These are phyloP conservation scores for Grallaria varia DNA, from an alignment of 2,113 vertebrate genomes.

Conservation along the genomic window DNA sequence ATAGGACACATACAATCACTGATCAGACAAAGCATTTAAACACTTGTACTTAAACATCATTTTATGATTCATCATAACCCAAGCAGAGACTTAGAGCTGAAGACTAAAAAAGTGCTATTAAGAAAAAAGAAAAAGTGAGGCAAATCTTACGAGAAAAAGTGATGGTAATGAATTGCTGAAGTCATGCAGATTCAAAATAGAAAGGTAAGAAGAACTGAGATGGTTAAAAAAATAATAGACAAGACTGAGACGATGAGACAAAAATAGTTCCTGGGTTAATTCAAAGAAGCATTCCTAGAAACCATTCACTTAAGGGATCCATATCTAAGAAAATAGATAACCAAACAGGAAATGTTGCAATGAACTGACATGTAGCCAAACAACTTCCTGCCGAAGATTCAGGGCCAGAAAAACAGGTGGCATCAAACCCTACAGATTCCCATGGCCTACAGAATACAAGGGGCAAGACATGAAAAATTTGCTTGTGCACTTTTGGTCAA, in stretches of 20 bases:
- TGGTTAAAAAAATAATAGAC: neutral
- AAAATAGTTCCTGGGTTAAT: too few species aligned
- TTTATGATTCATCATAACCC: neutral
- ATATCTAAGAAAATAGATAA: neutral
- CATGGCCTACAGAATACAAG: neutral
- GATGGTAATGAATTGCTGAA: neutral
- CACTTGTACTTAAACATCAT: neutral
- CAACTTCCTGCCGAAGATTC: neutral
- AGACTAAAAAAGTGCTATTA: neutral
- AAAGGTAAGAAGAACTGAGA: neutral
- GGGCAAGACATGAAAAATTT: neutral
- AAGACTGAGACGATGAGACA: too few species aligned
- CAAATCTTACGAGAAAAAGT: neutral
- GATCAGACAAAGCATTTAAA: neutral
- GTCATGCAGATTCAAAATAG: neutral
- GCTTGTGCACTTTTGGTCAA: neutral
- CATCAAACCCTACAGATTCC: neutral
- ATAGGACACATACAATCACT: neutral
- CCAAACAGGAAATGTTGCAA: neutral
- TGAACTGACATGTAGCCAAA: neutral
- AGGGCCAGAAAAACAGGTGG: neutral
- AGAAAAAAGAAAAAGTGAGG: fast-evolving
- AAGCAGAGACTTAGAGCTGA: neutral
- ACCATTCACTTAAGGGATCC: neutral
- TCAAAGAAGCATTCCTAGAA: neutral